Evolutionary conservation across 2,113 vertebrate genomes (phyloP).

Genomic region (Paratilapia polleni): DNA sequence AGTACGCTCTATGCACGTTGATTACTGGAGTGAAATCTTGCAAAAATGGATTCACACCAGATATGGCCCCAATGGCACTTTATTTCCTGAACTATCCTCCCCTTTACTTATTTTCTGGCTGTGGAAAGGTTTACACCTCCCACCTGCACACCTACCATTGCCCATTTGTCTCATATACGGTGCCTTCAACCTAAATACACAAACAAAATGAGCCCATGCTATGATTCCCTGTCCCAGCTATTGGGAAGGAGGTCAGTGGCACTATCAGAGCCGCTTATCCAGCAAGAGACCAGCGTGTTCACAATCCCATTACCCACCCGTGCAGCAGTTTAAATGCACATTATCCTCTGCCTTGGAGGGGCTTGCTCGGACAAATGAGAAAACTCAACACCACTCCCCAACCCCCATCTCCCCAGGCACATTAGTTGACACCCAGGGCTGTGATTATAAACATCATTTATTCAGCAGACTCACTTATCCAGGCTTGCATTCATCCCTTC

Average conservation of each 20-base stretch:
- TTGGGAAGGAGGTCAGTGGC: constrained; percentile 56
- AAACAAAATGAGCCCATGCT: constrained; percentile 3
- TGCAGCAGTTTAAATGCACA: constrained; percentile 71
- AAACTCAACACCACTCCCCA: constrained; percentile 17
- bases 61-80: background rate
- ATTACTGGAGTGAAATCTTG: background rate
- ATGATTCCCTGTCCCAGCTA: constrained; percentile 6
- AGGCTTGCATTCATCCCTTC: constrained; percentile 33
- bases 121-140: background rate
- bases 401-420: constrained; percentile 50
- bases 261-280: constrained; percentile 61
- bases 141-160: background rate
- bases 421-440: constrained; percentile 68
- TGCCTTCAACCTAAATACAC: background rate
- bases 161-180: constrained; percentile 1
- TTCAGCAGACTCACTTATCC: constrained; percentile 62
- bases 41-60: background rate
- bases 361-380: constrained; percentile 65
- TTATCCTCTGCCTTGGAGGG: constrained; percentile 68
- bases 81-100: background rate
- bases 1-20: background rate
- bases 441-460: constrained; percentile 77
- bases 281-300: constrained; percentile 34
- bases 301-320: constrained; percentile 74
- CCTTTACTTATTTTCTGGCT: background rate